A percentile compares a stretch with the other conserved stretches of the same genome.
Evolutionary conservation across 1,140 invertebrate species (phyloP).

Genomic region (Megalopta genalis): DNA sequence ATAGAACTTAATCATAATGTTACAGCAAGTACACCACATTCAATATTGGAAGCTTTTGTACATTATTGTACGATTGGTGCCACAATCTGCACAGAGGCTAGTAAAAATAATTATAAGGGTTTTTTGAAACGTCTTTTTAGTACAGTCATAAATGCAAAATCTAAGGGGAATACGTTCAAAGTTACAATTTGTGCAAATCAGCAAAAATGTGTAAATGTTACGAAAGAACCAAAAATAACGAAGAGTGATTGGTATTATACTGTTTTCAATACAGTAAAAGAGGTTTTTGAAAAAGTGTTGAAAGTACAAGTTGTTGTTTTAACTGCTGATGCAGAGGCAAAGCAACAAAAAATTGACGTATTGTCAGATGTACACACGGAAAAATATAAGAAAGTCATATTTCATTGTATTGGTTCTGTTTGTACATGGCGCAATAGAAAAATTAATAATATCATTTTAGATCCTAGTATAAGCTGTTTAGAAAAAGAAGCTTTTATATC

Average conservation of each 20-base stretch:
- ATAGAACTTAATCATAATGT: slow-evolving; percentile 83
- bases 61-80: slow-evolving; percentile 57
- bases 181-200: slow-evolving; percentile 27
- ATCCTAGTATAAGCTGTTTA: slow-evolving; percentile 53
- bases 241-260: slow-evolving; percentile 60
- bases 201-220: slow-evolving; percentile 28
- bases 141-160: background rate
- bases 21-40: slow-evolving; percentile 65
- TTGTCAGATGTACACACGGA: slow-evolving; percentile 71
- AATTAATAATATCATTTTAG: slow-evolving; percentile 30
- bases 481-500: slow-evolving; percentile 70
- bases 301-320: slow-evolving; percentile 62
- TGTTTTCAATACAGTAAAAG: slow-evolving; percentile 59
- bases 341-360: slow-evolving; percentile 69
- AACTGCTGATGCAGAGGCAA: slow-evolving; percentile 48
- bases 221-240: slow-evolving; percentile 47
- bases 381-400: slow-evolving; percentile 50
- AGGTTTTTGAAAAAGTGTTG: slow-evolving; percentile 69
- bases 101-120: slow-evolving; percentile 51
- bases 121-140: slow-evolving; percentile 55
- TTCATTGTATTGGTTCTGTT: slow-evolving; percentile 63
- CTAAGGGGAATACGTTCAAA: slow-evolving; percentile 7
- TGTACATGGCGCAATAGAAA: slow-evolving; percentile 67
- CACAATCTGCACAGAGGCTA: slow-evolving; percentile 52
- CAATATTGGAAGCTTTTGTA: slow-evolving; percentile 58